Conservation (phyloP, 1,140 invertebrate species). For the Panagrolaimus sp. region DNA sequence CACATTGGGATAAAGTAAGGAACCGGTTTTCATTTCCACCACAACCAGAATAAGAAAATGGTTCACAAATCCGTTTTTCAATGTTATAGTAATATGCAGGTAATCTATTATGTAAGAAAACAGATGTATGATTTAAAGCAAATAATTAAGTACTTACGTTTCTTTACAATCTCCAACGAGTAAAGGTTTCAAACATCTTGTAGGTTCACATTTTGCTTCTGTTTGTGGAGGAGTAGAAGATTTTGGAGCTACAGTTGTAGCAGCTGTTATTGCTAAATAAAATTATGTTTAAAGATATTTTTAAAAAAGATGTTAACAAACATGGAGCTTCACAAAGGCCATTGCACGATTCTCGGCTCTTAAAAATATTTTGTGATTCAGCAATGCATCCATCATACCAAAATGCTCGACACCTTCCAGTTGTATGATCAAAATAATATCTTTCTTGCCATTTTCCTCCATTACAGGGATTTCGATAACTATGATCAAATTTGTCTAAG, state of each 20-base stretch:
- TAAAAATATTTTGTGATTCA: constrained; percentile 51
- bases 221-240: not conserved
- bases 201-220: constrained; percentile 15
- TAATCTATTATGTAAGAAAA: constrained; percentile 34
- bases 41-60: constrained; percentile 52
- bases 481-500: constrained; percentile 44
- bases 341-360: constrained; percentile 34
- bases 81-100: constrained; percentile 48
- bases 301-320: not conserved
- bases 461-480: constrained; percentile 44
- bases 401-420: constrained; percentile 41
- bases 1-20: constrained; percentile 44
- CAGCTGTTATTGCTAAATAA: not conserved
- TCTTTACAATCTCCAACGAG: constrained; percentile 35
- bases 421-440: constrained; percentile 47
- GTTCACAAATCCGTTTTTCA: constrained; percentile 27
- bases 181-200: constrained; percentile 38
- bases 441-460: constrained; percentile 34
- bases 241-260: not conserved
- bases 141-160: constrained; percentile 17
- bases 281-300: not conserved
- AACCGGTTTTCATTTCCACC: constrained; percentile 51
- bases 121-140: not conserved
- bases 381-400: constrained; percentile 55
- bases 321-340: constrained; percentile 41